A percentile compares a stretch with the other conserved stretches of the same genome.
phyloP scores from a whole-genome alignment of 2,888 invertebrate species.

The Sericinus montela region DNA sequence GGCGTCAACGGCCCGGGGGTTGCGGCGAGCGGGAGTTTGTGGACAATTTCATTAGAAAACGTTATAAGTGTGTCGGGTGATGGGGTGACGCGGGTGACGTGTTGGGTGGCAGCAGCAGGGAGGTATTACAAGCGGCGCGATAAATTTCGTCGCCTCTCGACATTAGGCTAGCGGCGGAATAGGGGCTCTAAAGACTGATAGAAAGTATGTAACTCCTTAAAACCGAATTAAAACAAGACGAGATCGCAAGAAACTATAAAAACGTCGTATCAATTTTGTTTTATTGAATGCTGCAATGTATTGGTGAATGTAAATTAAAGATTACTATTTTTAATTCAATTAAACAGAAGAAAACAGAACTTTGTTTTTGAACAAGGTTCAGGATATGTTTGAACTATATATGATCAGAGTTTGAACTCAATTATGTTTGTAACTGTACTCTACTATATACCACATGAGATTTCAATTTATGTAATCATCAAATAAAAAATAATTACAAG shows the following conservation, averaged over 20 bases:
- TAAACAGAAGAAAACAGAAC: no score
- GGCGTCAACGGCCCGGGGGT: slow-evolving; percentile 66
- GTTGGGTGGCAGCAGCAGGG: slow-evolving; percentile 51
- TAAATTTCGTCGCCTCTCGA: slow-evolving; percentile 74
- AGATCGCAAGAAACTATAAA: slow-evolving; percentile 67
- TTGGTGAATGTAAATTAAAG: not conserved
- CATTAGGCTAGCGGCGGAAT: slow-evolving; percentile 64
- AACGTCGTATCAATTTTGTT: slow-evolving; percentile 62
- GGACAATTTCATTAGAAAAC: slow-evolving; percentile 80
- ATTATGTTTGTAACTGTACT: no score
- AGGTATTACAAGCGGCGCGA: slow-evolving; percentile 68
- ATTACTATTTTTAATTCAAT: no score
- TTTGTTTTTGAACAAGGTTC: no score
- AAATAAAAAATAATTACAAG: no score
- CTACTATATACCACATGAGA: no score
- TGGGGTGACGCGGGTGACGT: slow-evolving; percentile 54
- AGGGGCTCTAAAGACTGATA: slow-evolving; percentile 38
- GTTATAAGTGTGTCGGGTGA: slow-evolving; percentile 74
- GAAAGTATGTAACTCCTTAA: slow-evolving; percentile 62
- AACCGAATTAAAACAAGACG: slow-evolving; percentile 71
- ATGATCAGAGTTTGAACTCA: no score
- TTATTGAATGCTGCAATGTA: no score
- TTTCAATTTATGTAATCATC: no score
- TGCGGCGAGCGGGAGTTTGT: slow-evolving; percentile 68
- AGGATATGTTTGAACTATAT: no score